Percentiles rank a stretch among this genome's conserved stretches.
phyloP scores from a whole-genome alignment of 2,797 vertebrate genomes.

The Huso huso region DNA sequence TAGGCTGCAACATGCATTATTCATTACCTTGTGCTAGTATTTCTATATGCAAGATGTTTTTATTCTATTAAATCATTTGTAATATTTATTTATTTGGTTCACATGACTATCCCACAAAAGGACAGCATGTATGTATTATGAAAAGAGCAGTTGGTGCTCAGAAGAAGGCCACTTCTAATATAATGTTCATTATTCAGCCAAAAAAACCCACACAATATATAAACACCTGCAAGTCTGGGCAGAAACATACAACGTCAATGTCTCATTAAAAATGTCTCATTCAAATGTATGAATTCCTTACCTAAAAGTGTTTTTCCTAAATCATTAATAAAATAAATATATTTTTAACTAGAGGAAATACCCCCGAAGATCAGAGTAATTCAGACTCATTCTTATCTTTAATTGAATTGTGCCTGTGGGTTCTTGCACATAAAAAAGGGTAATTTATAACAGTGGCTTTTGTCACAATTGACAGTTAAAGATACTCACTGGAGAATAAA shows the following conservation, averaged over 20 bases:
- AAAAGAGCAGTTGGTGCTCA: background rate
- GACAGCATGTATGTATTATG: background rate
- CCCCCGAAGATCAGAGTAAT: too few species aligned
- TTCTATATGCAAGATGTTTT: background rate
- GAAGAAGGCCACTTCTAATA: background rate
- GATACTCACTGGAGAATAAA: background rate
- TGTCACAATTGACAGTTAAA: background rate
- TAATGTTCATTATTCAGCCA: background rate
- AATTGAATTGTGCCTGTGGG: too few species aligned
- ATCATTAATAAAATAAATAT: too few species aligned
- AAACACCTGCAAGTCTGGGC: too few species aligned
- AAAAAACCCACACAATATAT: background rate
- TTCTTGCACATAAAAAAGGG: too few species aligned
- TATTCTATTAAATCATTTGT: background rate
- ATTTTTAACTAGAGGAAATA: too few species aligned
- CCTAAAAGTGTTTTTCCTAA: too few species aligned
- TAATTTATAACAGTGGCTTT: background rate
- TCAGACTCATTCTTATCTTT: too few species aligned
- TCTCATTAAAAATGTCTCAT: too few species aligned
- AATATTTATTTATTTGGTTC: background rate
- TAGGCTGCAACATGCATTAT: constrained; percentile 61
- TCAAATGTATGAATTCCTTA: too few species aligned
- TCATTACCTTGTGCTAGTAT: constrained; percentile 36
- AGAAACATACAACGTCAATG: too few species aligned
- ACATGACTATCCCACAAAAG: background rate